Evolutionary conservation across 1,140 invertebrate genomes (phyloP).

Genomic region (Drosophila asahinai): DNA sequence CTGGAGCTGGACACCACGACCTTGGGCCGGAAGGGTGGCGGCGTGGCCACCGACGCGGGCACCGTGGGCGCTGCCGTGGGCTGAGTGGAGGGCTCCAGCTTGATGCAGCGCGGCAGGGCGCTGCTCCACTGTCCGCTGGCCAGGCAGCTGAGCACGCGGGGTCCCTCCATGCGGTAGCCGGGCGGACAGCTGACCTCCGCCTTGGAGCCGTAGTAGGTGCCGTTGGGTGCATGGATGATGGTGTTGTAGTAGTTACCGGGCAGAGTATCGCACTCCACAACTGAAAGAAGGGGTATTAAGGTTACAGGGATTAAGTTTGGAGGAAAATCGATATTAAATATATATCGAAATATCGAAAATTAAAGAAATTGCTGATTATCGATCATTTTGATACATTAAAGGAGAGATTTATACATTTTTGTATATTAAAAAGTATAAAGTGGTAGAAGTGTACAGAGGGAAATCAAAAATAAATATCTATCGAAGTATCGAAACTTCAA

Average conservation of each 20-base stretch:
- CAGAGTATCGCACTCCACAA: constrained; percentile 91
- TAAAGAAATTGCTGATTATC: no score
- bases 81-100: constrained; percentile 86
- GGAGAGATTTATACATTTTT: no score
- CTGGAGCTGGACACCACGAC: constrained; percentile 14
- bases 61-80: constrained; percentile 59
- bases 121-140: constrained; percentile 92
- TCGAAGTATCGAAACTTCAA: no score
- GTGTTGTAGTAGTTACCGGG: constrained; percentile 90
- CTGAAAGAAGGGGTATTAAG: constrained; percentile 79
- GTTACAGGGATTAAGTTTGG: not conserved
- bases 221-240: constrained; percentile 88
- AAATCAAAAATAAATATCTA: no score
- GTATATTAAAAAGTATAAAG: no score
- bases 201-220: constrained; percentile 89
- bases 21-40: constrained; percentile 61
- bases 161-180: constrained; percentile 90
- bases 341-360: no score
- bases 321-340: no score
- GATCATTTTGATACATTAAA: no score
- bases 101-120: constrained; percentile 89
- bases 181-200: constrained; percentile 92
- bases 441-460: no score
- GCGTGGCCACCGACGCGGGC: constrained; percentile 74
- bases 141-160: constrained; percentile 89